These are phyloP conservation scores for Scrobipalpa atriplicella DNA, from an alignment of 2,888 invertebrate species.

Conservation along the genomic window DNA sequence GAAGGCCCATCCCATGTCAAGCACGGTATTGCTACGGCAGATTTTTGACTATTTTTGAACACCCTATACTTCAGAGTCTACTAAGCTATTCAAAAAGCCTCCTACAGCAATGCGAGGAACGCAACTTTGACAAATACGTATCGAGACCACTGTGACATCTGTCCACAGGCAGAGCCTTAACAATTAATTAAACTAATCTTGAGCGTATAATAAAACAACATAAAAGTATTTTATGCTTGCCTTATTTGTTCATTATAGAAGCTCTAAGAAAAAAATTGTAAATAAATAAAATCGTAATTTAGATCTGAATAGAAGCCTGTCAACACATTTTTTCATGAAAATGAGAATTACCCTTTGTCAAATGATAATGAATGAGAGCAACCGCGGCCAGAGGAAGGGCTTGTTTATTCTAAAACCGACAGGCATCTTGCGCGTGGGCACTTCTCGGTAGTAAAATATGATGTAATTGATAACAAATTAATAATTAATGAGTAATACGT, in stretches of 20 bases:
- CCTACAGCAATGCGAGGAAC: constrained; percentile 22
- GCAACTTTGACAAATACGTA: constrained; percentile 60
- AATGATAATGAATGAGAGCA: not conserved
- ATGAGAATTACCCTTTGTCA: no score
- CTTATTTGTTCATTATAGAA: no score
- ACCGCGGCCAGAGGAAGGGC: not conserved
- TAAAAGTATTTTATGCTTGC: not conserved
- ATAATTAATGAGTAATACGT: constrained; percentile 16
- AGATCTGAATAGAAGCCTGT: no score
- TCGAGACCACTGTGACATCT: constrained; percentile 53
- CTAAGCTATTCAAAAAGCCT: not conserved
- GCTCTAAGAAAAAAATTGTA: no score
- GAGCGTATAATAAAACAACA: not conserved
- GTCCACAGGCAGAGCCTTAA: constrained; percentile 51
- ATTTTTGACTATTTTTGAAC: not conserved
- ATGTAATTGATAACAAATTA: constrained; percentile 30
- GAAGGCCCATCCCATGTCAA: no score
- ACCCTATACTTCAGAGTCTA: not conserved
- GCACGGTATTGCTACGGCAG: not conserved
- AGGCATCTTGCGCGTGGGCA: not conserved
- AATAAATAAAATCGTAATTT: no score
- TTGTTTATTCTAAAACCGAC: not conserved
- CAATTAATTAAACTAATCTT: constrained; percentile 61
- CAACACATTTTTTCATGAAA: no score
- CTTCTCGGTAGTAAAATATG: constrained; percentile 21